Evolutionary conservation across 2,888 invertebrate species (phyloP), one percentile per base, ranked within the genome.

Genomic region (Drosophila pseudotakahashii): DNA sequence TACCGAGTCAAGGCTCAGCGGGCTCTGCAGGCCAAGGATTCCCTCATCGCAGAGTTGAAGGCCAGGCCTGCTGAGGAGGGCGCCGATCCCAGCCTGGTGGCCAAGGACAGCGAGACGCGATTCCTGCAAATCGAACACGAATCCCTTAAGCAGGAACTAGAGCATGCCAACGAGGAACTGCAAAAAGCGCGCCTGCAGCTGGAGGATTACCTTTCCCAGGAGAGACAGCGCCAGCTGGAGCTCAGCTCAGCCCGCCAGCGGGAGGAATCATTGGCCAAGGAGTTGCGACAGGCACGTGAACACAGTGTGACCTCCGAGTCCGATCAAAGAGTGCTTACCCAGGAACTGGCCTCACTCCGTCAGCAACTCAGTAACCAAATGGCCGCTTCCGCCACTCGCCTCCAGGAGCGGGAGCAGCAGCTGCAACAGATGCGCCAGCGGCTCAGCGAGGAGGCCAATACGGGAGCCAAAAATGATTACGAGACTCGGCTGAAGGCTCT

Each of bases 1-100:
- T 97, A 97, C 91, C 95, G 96, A 78, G 94, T 94, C n/a, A 95
- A 97, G 84, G 97, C 97, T 0, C 94, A 96, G 80, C 93, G 94
- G 75, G 96, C 96, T 67, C 91, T 97, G 9, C 95, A 95, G 90
- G 95, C 95, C 72, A 97, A 97, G 86, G 97, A 97, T 85, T 94
- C 94, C 77, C 91, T 96, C 30, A 96, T 96, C 62, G 92, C 93
- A 7, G 94, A 94, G 78, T 90, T 96, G 37, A 93, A 93, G 70
- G 81, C 89, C 3, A 83, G 79, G 2, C 71, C 76, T 0, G 26
- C n/a, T 3, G 70, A 72, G 16, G 53, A 34, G 13, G 63, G 26
- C 7, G 14, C 16, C 0, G 19, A 53, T 26, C 6, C 47, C 7
- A 57, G 51, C 0, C 13, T 76, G 6, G 32, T 41, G 9, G 90